Percentiles rank a stretch among this genome's conserved stretches.
These are phyloP conservation scores for Drosophila nr. medialis DNA, from an alignment of 2,888 invertebrate species.

Conservation along the genomic window DNA sequence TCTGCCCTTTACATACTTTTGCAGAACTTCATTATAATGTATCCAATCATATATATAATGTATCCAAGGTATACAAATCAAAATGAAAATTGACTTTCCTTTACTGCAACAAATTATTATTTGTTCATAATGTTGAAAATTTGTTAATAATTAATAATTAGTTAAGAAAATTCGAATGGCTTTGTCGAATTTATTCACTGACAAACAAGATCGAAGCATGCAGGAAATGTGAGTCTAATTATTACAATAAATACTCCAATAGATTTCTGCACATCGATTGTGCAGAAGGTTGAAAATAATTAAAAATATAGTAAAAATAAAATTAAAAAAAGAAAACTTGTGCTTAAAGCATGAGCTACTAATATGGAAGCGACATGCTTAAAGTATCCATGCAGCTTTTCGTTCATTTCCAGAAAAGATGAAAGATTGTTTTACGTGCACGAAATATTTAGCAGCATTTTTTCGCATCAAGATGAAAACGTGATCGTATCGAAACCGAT, in stretches of 20 bases:
- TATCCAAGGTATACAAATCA: background rate
- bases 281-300: background rate
- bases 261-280: slow-evolving; percentile 70
- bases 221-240: background rate
- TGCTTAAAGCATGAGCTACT: background rate
- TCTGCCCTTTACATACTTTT: background rate
- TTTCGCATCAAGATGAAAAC: slow-evolving; percentile 60
- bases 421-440: slow-evolving; percentile 49
- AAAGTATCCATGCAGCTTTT: background rate
- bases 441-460: slow-evolving; percentile 50
- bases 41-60: background rate
- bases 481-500: slow-evolving; percentile 72
- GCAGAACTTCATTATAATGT: background rate
- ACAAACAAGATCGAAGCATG: background rate
- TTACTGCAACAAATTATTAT: background rate
- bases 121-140: background rate
- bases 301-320: background rate
- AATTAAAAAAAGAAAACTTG: background rate
- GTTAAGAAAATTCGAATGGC: background rate
- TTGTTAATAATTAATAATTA: background rate
- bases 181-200: background rate
- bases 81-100: background rate
- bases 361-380: slow-evolving; percentile 6
- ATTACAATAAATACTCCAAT: slow-evolving; percentile 10
- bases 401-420: slow-evolving; percentile 39